Percentiles rank a stretch among this genome's conserved stretches.
These are phyloP conservation scores for Scylla paramamosain DNA, from an alignment of 1,140 invertebrate species.

Conservation along the genomic window DNA sequence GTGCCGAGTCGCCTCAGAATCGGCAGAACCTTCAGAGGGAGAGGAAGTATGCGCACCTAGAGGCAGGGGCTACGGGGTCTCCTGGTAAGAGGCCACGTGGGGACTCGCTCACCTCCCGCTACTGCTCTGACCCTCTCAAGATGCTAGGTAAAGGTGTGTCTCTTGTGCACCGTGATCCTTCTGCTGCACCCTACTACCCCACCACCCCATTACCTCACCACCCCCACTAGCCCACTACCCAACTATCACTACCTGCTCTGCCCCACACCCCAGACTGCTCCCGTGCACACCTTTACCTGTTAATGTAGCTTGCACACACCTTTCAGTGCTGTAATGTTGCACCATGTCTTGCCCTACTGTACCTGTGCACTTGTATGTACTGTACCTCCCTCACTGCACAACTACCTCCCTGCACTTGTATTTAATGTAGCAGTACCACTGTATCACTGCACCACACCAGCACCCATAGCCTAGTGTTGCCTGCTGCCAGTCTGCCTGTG, in stretches of 20 bases:
- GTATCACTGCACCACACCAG: background rate
- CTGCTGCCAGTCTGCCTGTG: background rate
- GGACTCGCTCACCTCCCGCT: slow-evolving; percentile 82
- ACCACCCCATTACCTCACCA: no score
- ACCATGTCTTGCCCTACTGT: background rate
- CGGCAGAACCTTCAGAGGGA: slow-evolving; percentile 77
- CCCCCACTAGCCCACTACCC: no score
- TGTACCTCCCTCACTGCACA: background rate
- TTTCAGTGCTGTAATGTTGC: no score
- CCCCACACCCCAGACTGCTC: no score
- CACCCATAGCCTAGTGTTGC: background rate
- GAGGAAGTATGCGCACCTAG: slow-evolving; percentile 81
- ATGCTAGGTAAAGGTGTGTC: slow-evolving; percentile 80
- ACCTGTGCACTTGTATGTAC: background rate
- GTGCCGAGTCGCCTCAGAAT: slow-evolving; percentile 75
- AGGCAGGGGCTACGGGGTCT: slow-evolving; percentile 79
- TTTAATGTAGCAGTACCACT: no score
- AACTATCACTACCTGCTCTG: background rate
- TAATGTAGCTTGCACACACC: no score
- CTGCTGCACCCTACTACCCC: no score
- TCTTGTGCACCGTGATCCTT: slow-evolving; percentile 57
- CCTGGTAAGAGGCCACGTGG: slow-evolving; percentile 67
- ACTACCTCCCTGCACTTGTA: no score
- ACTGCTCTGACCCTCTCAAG: slow-evolving; percentile 87
- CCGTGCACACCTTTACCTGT: no score